phyloP scores from a whole-genome alignment of 2,888 invertebrate genomes.

The Euspilapteryx auroguttella region DNA sequence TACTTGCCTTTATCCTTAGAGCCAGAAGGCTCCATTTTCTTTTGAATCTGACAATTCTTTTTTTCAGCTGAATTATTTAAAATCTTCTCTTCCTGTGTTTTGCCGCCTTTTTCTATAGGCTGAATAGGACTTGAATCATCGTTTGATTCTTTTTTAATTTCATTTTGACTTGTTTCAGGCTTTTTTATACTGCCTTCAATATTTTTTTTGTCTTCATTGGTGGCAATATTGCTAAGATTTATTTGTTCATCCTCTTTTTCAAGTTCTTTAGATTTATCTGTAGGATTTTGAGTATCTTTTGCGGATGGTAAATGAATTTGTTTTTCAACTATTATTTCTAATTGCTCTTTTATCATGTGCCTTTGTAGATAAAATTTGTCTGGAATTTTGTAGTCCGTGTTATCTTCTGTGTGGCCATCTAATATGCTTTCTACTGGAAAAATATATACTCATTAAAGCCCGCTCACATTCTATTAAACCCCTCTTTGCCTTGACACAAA shows the following conservation, averaged over 20 bases:
- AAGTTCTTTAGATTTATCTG: too few relatives aligned
- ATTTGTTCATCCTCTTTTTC: too few relatives aligned
- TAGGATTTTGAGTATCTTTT: too few relatives aligned
- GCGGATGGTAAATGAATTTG: slow-evolving; percentile 28
- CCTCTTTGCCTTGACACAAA: too few relatives aligned
- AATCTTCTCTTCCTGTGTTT: background rate
- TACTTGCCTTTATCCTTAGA: slow-evolving; percentile 6
- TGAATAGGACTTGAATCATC: too few relatives aligned
- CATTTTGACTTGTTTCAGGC: background rate
- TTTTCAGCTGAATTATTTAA: slow-evolving; percentile 1
- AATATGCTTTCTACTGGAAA: slow-evolving; percentile 70
- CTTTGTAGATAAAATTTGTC: slow-evolving; percentile 44
- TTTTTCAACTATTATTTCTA: slow-evolving; percentile 49
- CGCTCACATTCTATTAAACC: too few relatives aligned
- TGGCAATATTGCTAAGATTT: too few relatives aligned
- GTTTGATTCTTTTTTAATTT: too few relatives aligned
- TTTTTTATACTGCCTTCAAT: background rate
- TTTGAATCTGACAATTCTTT: slow-evolving; percentile 5
- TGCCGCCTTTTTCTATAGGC: too few relatives aligned
- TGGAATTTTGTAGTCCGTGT: slow-evolving; percentile 62
- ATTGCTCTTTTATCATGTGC: slow-evolving; percentile 62
- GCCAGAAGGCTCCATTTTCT: slow-evolving; percentile 2
- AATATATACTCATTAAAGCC: slow-evolving; percentile 5
- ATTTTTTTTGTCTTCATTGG: background rate
- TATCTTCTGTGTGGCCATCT: slow-evolving; percentile 35